Evolutionary conservation across 2,797 vertebrate species (phyloP).

Genomic region (Oreochromis mossambicus): DNA sequence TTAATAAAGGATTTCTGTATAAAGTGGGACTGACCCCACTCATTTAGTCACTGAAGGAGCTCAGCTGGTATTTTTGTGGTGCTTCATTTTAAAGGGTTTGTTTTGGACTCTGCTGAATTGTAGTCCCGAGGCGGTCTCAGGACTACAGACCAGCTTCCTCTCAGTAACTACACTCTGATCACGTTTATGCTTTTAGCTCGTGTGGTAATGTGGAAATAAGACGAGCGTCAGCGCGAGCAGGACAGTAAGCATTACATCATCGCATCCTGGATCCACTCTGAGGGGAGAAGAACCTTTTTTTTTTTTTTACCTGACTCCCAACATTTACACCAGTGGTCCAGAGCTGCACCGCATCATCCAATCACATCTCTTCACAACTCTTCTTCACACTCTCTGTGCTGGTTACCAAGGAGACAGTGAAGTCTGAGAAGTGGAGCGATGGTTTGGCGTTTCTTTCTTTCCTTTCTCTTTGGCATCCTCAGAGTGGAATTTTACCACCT

Average conservation of each 20-base stretch:
- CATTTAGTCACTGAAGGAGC: background rate
- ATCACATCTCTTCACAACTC: conserved; percentile 65
- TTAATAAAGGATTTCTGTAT: background rate
- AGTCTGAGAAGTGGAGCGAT: conserved; percentile 68
- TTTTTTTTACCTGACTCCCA: background rate
- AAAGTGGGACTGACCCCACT: background rate
- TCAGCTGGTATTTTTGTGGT: background rate
- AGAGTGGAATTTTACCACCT: background rate
- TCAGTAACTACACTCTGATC: background rate
- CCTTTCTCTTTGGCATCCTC: conserved; percentile 1
- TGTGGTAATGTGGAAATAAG: background rate
- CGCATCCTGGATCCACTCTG: conserved; percentile 1
- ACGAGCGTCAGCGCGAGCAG: background rate
- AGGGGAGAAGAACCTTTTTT: background rate
- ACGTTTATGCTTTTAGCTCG: background rate
- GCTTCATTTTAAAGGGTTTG: background rate
- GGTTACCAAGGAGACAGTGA: conserved; percentile 76
- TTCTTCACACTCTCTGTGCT: conserved; percentile 57
- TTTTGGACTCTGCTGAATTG: background rate
- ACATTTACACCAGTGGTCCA: background rate
- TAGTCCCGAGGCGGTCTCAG: background rate
- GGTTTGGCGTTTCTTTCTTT: conserved; percentile 46
- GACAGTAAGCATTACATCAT: conserved; percentile 21
- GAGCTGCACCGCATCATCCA: conserved; percentile 32
- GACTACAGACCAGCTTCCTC: background rate